These are phyloP conservation scores for Brachypodius melanocephalos DNA, from an alignment of 2,113 vertebrate species.

Conservation along the genomic window DNA sequence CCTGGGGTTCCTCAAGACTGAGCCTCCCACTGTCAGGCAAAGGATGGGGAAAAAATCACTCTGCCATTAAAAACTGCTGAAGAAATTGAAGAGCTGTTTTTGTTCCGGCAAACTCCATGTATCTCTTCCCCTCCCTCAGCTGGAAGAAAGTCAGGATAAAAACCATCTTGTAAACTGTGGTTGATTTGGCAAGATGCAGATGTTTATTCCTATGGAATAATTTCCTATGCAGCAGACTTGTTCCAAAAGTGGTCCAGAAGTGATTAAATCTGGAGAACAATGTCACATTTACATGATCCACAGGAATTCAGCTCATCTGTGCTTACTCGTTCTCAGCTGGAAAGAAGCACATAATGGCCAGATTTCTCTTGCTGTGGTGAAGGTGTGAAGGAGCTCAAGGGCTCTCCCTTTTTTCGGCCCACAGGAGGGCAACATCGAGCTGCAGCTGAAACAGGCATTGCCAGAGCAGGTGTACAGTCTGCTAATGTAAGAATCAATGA, in stretches of 20 bases:
- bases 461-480: slow-evolving; percentile 23
- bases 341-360: neutral
- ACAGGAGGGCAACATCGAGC: slow-evolving; percentile 79
- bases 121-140: neutral
- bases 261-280: neutral
- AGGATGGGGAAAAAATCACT: neutral
- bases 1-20: neutral
- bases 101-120: neutral
- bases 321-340: neutral
- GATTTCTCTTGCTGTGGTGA: neutral
- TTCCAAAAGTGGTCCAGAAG: neutral
- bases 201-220: neutral
- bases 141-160: neutral
- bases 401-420: slow-evolving; percentile 1
- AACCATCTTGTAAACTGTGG: neutral
- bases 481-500: slow-evolving; percentile 65
- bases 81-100: neutral
- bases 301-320: neutral
- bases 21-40: neutral
- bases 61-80: neutral
- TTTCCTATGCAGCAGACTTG: neutral
- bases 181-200: neutral
- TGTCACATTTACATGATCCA: neutral
- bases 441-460: slow-evolving; percentile 27
- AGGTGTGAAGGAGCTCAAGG: neutral